Conservation (phyloP, 2,113 vertebrate genomes). For the Salvelinus namaycush region DNA sequence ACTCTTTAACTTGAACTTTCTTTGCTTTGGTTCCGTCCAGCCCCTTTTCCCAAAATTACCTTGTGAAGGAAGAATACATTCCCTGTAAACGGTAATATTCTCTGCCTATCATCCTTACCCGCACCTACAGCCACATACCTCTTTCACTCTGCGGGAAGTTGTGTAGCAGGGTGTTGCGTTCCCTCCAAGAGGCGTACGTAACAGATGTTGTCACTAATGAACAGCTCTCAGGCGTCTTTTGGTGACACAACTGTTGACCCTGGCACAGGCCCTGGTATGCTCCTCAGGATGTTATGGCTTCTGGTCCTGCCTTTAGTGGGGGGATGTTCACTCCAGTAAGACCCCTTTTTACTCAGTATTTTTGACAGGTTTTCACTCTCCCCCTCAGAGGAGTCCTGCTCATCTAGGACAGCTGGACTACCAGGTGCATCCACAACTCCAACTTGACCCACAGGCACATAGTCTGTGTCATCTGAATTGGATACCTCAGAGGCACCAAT, state of each 20-base stretch:
- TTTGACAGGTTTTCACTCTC: conserved; percentile 1
- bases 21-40: too few relatives aligned
- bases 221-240: conserved; percentile 23
- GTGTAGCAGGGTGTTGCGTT: too few relatives aligned
- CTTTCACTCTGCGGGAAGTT: too few relatives aligned
- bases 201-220: conserved; percentile 15
- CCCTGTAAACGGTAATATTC: too few relatives aligned
- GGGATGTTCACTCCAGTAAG: background rate
- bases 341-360: conserved; percentile 1
- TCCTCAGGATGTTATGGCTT: conserved; percentile 14
- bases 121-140: too few relatives aligned
- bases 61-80: too few relatives aligned
- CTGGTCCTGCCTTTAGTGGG: background rate
- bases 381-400: conserved; percentile 6
- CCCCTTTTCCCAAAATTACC: too few relatives aligned
- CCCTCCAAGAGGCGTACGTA: too few relatives aligned
- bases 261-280: background rate
- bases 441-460: background rate
- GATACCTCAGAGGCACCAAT: background rate
- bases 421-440: background rate
- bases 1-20: too few relatives aligned
- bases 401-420: background rate
- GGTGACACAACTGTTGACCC: background rate
- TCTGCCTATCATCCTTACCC: too few relatives aligned
- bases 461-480: background rate